Evolutionary conservation across 1,140 invertebrate species (phyloP).

Genomic region (Ips nitidus): DNA sequence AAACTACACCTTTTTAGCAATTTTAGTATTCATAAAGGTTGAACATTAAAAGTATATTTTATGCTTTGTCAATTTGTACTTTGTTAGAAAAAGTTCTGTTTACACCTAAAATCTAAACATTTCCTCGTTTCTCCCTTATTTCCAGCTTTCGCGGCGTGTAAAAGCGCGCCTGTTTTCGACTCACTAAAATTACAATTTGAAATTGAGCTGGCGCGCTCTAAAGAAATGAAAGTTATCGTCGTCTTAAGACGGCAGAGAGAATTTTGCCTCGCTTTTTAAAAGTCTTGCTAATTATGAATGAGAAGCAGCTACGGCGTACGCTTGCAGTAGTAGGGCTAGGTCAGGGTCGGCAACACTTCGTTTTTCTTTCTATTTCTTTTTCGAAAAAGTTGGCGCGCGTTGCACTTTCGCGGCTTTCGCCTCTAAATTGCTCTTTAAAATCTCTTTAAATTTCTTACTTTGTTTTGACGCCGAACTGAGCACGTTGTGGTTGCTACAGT

Average conservation of each 20-base stretch:
- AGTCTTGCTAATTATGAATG: conserved; percentile 37
- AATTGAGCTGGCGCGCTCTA: conserved; percentile 24
- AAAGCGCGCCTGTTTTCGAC: conserved; percentile 11
- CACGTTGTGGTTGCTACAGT: no score
- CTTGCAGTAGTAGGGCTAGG: conserved; percentile 34
- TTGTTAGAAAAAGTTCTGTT: no score
- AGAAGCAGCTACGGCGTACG: conserved; percentile 30
- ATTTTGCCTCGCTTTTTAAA: conserved; percentile 36
- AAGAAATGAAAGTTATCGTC: conserved; percentile 34
- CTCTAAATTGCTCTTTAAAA: conserved; percentile 33
- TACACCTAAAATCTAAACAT: no score
- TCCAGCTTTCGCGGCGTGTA: not conserved
- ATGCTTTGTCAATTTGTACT: no score
- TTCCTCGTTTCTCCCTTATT: no score
- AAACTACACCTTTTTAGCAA: no score
- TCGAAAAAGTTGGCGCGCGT: conserved; percentile 33
- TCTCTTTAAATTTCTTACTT: conserved; percentile 25
- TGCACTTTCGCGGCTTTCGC: conserved; percentile 28
- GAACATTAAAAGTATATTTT: no score
- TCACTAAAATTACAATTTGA: conserved; percentile 26
- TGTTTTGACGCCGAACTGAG: conserved; percentile 1
- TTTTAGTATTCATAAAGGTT: no score
- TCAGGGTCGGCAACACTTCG: conserved; percentile 29
- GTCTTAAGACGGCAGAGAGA: conserved; percentile 27
- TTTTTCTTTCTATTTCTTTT: conserved; percentile 36